Evolutionary conservation across 2,797 vertebrate genomes (phyloP).

Genomic region (Sebastes wilsoni): DNA sequence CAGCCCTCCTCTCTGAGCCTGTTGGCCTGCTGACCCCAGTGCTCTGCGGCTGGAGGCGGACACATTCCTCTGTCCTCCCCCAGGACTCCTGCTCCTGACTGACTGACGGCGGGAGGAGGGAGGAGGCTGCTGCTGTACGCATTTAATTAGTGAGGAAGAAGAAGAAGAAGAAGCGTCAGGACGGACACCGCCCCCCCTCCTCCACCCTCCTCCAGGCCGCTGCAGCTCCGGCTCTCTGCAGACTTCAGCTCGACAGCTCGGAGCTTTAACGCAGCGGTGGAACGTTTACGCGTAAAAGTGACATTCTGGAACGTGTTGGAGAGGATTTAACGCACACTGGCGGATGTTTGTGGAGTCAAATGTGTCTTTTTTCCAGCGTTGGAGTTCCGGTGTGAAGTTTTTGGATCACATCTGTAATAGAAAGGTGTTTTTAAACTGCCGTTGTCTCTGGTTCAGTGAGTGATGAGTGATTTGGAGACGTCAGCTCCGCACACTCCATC

Average conservation of each 20-base stretch:
- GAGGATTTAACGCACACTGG: background rate
- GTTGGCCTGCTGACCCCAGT: no score
- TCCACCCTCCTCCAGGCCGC: background rate
- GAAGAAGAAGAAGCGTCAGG: background rate
- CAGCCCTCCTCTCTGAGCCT: no score
- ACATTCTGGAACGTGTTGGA: background rate
- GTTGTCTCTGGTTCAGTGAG: background rate
- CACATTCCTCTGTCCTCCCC: slow-evolving; percentile 71
- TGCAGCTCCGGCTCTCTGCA: background rate
- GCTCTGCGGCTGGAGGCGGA: slow-evolving; percentile 54
- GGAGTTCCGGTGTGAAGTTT: background rate
- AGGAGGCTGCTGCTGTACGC: slow-evolving; percentile 15
- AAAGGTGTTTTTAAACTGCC: background rate
- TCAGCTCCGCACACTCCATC: slow-evolving; percentile 40
- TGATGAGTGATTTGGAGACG: slow-evolving; percentile 56
- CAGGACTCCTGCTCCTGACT: slow-evolving; percentile 30
- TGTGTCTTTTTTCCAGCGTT: background rate
- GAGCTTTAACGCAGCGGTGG: background rate
- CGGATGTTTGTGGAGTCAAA: background rate
- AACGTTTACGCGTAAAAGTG: background rate
- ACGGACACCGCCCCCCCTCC: slow-evolving; percentile 46
- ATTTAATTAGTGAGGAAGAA: slow-evolving; percentile 46
- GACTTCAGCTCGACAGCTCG: background rate
- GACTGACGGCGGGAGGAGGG: background rate
- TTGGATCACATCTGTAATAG: background rate